A percentile compares a stretch with the other conserved stretches of the same genome.
Conservation (phyloP, 1,140 invertebrate genomes). For the Muscidifurax raptorellus region DNA sequence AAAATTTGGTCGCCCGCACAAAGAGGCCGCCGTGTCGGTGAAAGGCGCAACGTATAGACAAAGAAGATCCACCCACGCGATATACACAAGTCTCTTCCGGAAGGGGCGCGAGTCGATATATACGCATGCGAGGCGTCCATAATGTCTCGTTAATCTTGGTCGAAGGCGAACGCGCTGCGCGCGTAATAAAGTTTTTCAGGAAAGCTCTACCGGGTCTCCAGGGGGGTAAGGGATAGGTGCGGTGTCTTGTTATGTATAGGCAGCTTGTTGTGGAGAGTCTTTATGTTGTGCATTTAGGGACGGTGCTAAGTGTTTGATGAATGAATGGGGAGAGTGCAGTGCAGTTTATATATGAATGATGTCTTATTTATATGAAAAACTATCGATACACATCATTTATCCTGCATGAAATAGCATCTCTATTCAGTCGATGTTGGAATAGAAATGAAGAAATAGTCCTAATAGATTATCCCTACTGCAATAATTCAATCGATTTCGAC, state of each 20-base stretch:
- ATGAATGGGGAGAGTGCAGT: not conserved
- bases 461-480: no score
- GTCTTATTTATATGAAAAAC: not conserved
- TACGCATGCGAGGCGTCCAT: not conserved
- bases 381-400: no score
- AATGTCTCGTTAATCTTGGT: slow-evolving; percentile 36
- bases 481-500: no score
- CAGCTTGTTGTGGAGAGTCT: not conserved
- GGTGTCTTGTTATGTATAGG: not conserved
- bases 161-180: not conserved
- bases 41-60: slow-evolving; percentile 10
- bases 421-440: no score
- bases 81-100: not conserved
- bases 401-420: no score
- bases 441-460: no score
- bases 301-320: not conserved
- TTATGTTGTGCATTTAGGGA: not conserved
- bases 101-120: not conserved
- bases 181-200: slow-evolving; percentile 4
- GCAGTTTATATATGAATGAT: not conserved
- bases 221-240: not conserved
- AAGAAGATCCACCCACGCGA: not conserved
- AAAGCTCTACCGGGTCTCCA: not conserved
- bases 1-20: slow-evolving; percentile 1
- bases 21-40: not conserved